Conservation (phyloP, 2,113 vertebrate genomes). For the Theristicus caerulescens region DNA sequence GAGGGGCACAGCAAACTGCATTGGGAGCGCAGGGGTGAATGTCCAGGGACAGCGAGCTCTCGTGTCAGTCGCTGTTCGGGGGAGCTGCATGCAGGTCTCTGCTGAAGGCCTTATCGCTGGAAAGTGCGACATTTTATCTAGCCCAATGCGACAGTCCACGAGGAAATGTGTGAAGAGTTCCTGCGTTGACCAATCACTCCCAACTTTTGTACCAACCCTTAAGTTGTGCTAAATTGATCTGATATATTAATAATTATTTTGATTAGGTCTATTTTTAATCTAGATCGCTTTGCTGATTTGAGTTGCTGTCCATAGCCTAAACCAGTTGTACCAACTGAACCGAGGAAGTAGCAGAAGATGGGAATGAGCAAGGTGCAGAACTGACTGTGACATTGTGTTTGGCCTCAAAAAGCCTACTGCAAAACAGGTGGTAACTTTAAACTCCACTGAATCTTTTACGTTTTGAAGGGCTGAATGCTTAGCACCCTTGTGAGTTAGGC, state of each 20-base stretch:
- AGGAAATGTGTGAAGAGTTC: not conserved
- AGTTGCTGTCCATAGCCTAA: not conserved
- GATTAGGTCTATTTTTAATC: not conserved
- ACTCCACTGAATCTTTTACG: not conserved
- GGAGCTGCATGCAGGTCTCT: not conserved
- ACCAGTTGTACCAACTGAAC: not conserved
- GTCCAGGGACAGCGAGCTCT: not conserved
- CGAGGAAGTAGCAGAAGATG: not conserved
- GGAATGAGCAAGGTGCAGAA: not conserved
- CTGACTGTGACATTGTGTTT: not conserved
- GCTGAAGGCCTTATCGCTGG: not conserved
- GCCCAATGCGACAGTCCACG: not conserved
- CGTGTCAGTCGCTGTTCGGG: not conserved
- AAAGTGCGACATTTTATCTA: too few relatives aligned
- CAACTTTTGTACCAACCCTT: not conserved
- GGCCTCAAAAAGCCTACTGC: not conserved
- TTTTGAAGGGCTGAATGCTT: not conserved
- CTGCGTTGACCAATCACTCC: not conserved
- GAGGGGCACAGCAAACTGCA: not conserved
- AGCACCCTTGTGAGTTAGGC: not conserved
- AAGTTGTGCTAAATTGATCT: not conserved
- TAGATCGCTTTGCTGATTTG: not conserved
- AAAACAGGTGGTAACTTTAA: not conserved
- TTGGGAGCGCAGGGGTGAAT: too few relatives aligned
- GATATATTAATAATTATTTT: not conserved